Evolutionary conservation across 2,888 invertebrate genomes (phyloP), one percentile per base, ranked within the genome.

Genomic region (Eupeodes luniger): DNA sequence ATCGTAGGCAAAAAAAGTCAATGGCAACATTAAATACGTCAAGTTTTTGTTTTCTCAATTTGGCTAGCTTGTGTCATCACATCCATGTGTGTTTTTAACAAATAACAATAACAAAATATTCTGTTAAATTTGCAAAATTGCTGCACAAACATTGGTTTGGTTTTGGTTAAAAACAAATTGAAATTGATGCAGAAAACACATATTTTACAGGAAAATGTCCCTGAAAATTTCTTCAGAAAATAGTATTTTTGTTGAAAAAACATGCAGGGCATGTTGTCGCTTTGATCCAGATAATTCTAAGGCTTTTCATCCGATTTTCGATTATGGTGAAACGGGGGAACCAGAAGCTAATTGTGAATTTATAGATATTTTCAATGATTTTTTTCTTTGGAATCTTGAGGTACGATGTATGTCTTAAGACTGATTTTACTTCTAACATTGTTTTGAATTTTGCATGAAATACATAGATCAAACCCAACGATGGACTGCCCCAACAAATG

Each of bases 401-500:
- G 55, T 55, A 55, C 11, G 16, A 10, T 40, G 40, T 40, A 6
- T 19, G 9, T 53, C 10, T 16, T 53, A 10, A 4, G 4, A 51
- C 1, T 27, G 3, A 27, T 27, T 3, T 27, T 16, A 51, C 16
- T n/a, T 6, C 0, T 49, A 49, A 53, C 6, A 10, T 19, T 55
- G 2, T 19, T 11, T 11, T 10, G 10, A 53, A 40, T 5, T 9
- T 16, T 11, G 10, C 3, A 12, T 11, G 1, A 27, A 27, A 27
- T 3, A 27, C 16, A 34, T 80, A 91, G 91, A 90, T 91, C 9
- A 90, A 89, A 36, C 89, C 90, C 0, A 66, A 85, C 55, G 91
- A 91, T 89, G 91, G 90, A 0, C 76, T 91, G 55, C 91, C 91
- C 7, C 91, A 91, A 72, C 91, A 90, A 80, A 86, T 91, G 62